Evolutionary conservation across 2,797 vertebrate genomes (phyloP).

Genomic region (Lophura swinhoii): DNA sequence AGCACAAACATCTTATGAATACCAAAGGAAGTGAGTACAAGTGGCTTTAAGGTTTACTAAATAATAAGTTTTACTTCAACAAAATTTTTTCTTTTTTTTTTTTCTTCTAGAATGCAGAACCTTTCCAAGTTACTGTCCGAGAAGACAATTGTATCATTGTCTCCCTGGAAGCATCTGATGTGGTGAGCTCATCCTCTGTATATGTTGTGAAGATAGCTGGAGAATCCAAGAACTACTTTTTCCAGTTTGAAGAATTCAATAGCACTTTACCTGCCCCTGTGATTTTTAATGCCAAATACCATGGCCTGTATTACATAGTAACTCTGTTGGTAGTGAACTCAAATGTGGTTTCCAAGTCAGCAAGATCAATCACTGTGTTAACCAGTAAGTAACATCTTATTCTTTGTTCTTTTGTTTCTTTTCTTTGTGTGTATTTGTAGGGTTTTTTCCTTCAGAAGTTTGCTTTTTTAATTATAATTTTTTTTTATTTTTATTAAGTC

Average conservation of each 20-base stretch:
- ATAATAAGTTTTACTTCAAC: not conserved
- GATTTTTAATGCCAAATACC: conserved; percentile 88
- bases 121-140: conserved; percentile 84
- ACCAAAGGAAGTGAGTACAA: not conserved
- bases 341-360: conserved; percentile 83
- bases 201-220: conserved; percentile 91
- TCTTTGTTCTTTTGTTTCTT: not conserved
- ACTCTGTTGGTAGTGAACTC: conserved; percentile 85
- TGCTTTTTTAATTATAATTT: not conserved
- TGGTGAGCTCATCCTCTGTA: conserved; percentile 81
- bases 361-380: conserved; percentile 84
- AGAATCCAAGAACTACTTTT: conserved; percentile 86
- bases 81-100: conserved; percentile 41
- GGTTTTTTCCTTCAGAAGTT: not conserved
- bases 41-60: not conserved
- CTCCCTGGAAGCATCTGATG: conserved; percentile 86
- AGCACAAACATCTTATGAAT: not conserved
- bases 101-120: conserved; percentile 75
- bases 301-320: conserved; percentile 91
- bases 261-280: conserved; percentile 81
- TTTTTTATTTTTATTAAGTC: not conserved
- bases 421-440: not conserved
- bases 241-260: conserved; percentile 86
- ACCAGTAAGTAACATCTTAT: conserved; percentile 86
- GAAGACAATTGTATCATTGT: conserved; percentile 83